A percentile compares a stretch with the other conserved stretches of the same genome.
Conservation (phyloP, 2,888 invertebrate species). For the Ashinkailepas kermadecensis region DNA sequence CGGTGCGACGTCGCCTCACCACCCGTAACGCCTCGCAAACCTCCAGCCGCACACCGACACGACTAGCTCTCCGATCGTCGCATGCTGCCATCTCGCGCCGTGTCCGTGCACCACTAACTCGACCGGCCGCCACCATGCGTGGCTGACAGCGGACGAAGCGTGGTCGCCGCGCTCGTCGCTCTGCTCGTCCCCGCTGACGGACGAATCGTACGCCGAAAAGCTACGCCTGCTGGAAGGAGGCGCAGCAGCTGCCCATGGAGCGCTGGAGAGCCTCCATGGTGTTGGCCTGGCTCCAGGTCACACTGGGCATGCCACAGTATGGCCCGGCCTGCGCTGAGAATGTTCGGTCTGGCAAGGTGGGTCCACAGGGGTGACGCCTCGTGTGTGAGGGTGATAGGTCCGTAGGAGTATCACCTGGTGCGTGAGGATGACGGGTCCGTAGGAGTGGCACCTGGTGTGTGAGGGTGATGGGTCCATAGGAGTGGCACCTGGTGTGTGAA, state of each 20-base stretch:
- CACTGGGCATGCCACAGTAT: slow-evolving; percentile 89
- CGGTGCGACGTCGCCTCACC: too few species aligned
- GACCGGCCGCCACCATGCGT: neutral
- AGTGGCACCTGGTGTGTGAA: neutral
- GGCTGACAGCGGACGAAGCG: neutral
- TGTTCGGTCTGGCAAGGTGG: slow-evolving; percentile 88
- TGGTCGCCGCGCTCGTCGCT: slow-evolving; percentile 48
- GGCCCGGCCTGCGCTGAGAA: slow-evolving; percentile 84
- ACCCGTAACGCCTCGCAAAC: too few species aligned
- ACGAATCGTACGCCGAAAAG: slow-evolving; percentile 67
- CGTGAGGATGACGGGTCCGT: neutral
- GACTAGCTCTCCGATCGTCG: neutral
- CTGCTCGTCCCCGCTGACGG: slow-evolving; percentile 46
- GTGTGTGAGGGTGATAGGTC: too few species aligned
- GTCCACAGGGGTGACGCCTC: slow-evolving; percentile 25
- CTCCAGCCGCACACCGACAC: too few species aligned
- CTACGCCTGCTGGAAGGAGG: slow-evolving; percentile 66
- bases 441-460: too few species aligned
- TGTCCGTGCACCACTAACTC: neutral
- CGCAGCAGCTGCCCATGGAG: slow-evolving; percentile 70
- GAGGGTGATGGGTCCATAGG: neutral
- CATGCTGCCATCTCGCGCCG: neutral
- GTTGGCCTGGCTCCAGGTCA: slow-evolving; percentile 87
- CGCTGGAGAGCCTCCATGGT: slow-evolving; percentile 90
- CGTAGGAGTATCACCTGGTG: neutral